Percentiles rank a stretch among this genome's conserved stretches.
phyloP scores from a whole-genome alignment of 2,888 invertebrate species.

The Xestia rhomboidea region DNA sequence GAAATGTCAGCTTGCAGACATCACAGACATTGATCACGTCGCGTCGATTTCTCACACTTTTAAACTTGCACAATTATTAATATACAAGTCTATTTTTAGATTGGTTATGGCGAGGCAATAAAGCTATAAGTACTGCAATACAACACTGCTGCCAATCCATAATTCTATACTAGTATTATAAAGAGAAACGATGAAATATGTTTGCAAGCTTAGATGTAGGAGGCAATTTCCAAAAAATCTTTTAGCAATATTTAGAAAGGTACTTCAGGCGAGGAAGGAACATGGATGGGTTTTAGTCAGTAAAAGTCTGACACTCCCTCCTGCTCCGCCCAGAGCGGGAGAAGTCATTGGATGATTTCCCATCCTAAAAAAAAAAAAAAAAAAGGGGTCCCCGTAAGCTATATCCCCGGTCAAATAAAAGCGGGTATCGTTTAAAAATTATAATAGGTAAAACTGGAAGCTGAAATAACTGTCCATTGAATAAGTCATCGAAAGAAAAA shows the following conservation, averaged over 20 bases:
- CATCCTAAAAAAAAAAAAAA: too few relatives aligned
- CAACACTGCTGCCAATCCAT: background rate
- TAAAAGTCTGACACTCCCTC: too few relatives aligned
- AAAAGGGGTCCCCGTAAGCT: background rate
- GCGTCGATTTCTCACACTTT: conserved; percentile 68
- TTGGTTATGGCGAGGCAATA: conserved; percentile 22
- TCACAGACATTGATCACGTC: conserved; percentile 70
- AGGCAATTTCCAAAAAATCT: background rate
- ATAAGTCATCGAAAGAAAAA: conserved; percentile 1
- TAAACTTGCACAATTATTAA: conserved; percentile 67
- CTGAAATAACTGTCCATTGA: background rate
- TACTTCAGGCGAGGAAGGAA: background rate
- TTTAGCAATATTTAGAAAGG: background rate
- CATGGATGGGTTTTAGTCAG: too few relatives aligned
- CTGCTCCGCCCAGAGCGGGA: too few relatives aligned
- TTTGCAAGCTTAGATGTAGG: background rate
- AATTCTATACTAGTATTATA: background rate
- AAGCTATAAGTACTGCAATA: conserved; percentile 1
- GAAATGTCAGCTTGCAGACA: conserved; percentile 76
- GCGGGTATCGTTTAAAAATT: background rate
- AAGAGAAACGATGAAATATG: background rate
- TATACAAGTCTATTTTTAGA: conserved; percentile 53
- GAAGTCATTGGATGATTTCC: too few relatives aligned
- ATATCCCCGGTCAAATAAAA: background rate
- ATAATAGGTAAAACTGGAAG: background rate